Base-by-base conservation (phyloP, 35 echinoderm and acorn worm species). In the Apostichopus japonicus region DNA sequence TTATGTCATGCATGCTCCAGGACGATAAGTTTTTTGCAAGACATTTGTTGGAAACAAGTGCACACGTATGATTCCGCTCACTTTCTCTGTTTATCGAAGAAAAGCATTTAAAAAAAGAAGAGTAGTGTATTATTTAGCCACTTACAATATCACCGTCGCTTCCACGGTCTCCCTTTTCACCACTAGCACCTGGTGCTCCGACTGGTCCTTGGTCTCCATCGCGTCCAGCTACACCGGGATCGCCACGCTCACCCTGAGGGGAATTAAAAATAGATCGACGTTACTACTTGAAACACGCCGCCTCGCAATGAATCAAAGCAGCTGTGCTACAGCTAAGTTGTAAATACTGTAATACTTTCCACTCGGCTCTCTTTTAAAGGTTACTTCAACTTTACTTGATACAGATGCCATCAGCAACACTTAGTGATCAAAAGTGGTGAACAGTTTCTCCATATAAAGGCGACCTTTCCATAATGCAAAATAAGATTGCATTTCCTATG, bases 101-200 rank as follows among this genome's bases (percentile, higher is more conserved):
- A 61, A 61, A 13, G 57, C 33, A 61, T 61, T 61, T 61, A 61
- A 61, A 13, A 61, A 61, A 1, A 61, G 13, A 61, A 61, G 57
- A 61, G 13, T 61, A 10, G 57, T 8, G 21, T 9, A 9, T 8
- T 78, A 78, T 17, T 6, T 19, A 19, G 17, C 6, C 6, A 87
- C 92, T 93, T 86, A 86, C 92, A 56, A 58, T 8, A 67, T 71
- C 67, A 21, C 92, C 92, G 87, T 93, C 81, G 54, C 1, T 65
- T 44, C 92, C 92, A 86, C 92, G 79, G 10, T 93, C 92, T 17
- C 92, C 92, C 92, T 93, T 93, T 1, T 84, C 92, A 24, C 92
- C 92, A 54, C n/a, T 72, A 10, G 90, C 33, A 33, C 90, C 90
- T 78, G n/a, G 54, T 5, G 4, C 25, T 24, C 92, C 92, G 11